These are phyloP conservation scores for Antheraea pernyi DNA, from an alignment of 1,140 invertebrate genomes.

Conservation along the genomic window DNA sequence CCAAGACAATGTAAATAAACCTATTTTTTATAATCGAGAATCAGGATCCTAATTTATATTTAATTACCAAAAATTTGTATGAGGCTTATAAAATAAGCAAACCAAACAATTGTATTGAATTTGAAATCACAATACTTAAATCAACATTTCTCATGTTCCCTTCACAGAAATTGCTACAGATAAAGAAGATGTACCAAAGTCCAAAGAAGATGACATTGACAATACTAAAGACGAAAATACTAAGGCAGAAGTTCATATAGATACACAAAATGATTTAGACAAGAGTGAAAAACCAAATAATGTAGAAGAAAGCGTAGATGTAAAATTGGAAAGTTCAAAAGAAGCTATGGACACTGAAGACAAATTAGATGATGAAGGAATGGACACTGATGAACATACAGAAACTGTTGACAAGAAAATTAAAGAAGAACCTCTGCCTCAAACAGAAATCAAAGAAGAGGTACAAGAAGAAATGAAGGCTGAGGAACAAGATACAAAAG, in stretches of 20 bases:
- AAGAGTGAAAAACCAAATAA: neutral
- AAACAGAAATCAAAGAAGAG: neutral
- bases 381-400: neutral
- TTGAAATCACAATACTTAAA: too few species aligned
- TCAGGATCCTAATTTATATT: too few species aligned
- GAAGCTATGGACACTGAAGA: slow-evolving; percentile 25
- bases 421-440: neutral
- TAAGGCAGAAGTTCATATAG: neutral
- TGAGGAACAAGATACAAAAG: slow-evolving; percentile 20
- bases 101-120: too few species aligned
- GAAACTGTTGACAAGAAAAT: slow-evolving; percentile 8
- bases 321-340: neutral
- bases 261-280: neutral
- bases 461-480: neutral
- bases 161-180: neutral
- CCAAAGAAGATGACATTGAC: neutral
- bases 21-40: too few species aligned
- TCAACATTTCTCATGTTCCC: too few species aligned
- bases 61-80: too few species aligned
- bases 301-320: neutral
- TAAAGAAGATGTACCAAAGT: neutral
- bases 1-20: too few species aligned
- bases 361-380: slow-evolving; percentile 2
- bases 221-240: neutral
- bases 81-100: too few species aligned